Percentiles rank a stretch among this genome's conserved stretches.
Conservation (phyloP, 2,888 invertebrate species). For the Lithodes maja region DNA sequence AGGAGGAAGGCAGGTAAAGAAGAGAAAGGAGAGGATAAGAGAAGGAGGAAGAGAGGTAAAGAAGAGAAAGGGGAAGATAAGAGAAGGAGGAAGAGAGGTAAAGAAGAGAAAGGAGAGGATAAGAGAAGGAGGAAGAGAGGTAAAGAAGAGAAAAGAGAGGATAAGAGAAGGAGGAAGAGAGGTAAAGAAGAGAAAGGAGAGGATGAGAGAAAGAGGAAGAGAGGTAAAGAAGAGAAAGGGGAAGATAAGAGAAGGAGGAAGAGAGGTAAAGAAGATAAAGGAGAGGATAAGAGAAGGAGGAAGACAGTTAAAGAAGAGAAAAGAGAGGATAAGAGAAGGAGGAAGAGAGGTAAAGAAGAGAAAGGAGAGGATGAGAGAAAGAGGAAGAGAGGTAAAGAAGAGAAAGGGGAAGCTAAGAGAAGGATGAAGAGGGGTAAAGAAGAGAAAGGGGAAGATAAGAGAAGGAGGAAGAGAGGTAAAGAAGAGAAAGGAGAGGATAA, state of each 20-base stretch:
- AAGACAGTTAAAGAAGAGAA: neutral
- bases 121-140: neutral
- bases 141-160: neutral
- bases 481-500: neutral
- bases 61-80: neutral
- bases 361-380: neutral
- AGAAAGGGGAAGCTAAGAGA: neutral
- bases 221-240: neutral
- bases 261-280: neutral
- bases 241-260: neutral
- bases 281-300: neutral
- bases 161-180: neutral
- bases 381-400: neutral
- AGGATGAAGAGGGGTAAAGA: neutral
- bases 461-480: neutral
- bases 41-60: neutral
- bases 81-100: neutral
- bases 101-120: neutral
- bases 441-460: neutral
- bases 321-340: neutral
- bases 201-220: neutral
- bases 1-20: too few species aligned
- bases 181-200: neutral
- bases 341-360: conserved; percentile 6
- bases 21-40: too few species aligned